Evolutionary conservation across 2,797 vertebrate genomes (phyloP).

Genomic region (Hippocampus kuda): DNA sequence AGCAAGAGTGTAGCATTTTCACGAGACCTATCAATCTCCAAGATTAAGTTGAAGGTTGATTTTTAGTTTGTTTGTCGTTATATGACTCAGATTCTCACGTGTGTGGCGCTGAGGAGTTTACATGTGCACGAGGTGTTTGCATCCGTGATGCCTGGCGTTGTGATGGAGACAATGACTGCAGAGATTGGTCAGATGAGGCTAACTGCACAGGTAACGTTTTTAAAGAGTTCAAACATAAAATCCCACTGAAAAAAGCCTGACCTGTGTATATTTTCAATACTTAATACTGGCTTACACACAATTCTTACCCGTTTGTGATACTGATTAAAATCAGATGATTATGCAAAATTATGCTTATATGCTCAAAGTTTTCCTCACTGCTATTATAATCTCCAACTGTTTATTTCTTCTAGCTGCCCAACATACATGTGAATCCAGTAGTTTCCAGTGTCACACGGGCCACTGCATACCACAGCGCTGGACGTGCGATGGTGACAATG

Average conservation of each 20-base stretch:
- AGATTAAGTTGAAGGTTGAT: neutral
- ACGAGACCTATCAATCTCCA: too few species aligned
- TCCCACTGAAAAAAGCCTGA: neutral
- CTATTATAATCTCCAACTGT: neutral
- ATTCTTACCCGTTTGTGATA: neutral
- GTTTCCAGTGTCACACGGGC: slow-evolving; percentile 91
- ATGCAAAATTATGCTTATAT: neutral
- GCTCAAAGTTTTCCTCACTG: neutral
- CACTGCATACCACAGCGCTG: slow-evolving; percentile 96
- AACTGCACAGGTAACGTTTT: slow-evolving; percentile 81
- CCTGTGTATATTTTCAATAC: neutral
- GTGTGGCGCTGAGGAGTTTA: slow-evolving; percentile 82
- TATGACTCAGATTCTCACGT: slow-evolving; percentile 76
- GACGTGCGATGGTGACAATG: slow-evolving; percentile 88
- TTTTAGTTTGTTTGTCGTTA: neutral
- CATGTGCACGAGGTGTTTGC: slow-evolving; percentile 85
- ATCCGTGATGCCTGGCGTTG: slow-evolving; percentile 92
- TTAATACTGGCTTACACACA: neutral
- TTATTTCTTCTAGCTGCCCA: slow-evolving; percentile 70
- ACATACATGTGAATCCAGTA: slow-evolving; percentile 88
- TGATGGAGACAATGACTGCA: slow-evolving; percentile 94
- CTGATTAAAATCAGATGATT: neutral
- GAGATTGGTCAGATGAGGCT: slow-evolving; percentile 93
- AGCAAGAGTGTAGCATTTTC: neutral
- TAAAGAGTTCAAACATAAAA: neutral